Evolutionary conservation across 2,797 vertebrate genomes (phyloP), one percentile per base, ranked within the genome.

Genomic region (Lepilemur ruficaudatus): DNA sequence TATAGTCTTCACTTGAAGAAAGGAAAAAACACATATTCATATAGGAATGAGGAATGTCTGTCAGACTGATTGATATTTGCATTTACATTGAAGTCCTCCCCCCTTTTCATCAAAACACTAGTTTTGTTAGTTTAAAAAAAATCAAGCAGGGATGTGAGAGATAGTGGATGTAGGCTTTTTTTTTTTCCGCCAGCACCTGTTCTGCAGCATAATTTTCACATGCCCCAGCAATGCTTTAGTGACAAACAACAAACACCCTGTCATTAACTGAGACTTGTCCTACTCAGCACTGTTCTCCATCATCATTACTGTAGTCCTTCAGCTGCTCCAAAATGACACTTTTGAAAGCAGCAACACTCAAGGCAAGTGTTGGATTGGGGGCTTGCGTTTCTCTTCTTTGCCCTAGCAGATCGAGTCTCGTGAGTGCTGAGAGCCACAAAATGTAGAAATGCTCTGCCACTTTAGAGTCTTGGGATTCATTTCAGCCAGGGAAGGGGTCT

Each of bases 41-140:
- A 82, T 25, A 97, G 86, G 59, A 96, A 76, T 59, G 84, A 82
- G 75, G 85, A 80, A 43, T 80, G 83, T 63, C 89, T 78, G 14
- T 89, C 3, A 9, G 70, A 41, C 78, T 90, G 83, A 93, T 85
- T 73, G 67, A 78, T 96, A 75, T 76, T 96, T 95, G 93, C 70
- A 83, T 85, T 90, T 84, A 65, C 38, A 48, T n/a, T 65, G 20
- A 93, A 48, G 12, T 12, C 38, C 17, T 4, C 9, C 11, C 12
- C 10, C 43, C 10, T 78, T 17, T 25, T 10, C 72, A 63, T 84
- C 50, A 92, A 96, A 93, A 89, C 43, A 87, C 65, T 32, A 18
- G 25, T 88, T 96, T 65, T 88, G 30, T 46, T 84, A 32, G 35
- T 59, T 93, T 30, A 22, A 85, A 69, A 76, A 87, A 84, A 95